Evolutionary conservation across 2,797 vertebrate species (phyloP).

Genomic region (Ctenochaetus hawaiiensis): DNA sequence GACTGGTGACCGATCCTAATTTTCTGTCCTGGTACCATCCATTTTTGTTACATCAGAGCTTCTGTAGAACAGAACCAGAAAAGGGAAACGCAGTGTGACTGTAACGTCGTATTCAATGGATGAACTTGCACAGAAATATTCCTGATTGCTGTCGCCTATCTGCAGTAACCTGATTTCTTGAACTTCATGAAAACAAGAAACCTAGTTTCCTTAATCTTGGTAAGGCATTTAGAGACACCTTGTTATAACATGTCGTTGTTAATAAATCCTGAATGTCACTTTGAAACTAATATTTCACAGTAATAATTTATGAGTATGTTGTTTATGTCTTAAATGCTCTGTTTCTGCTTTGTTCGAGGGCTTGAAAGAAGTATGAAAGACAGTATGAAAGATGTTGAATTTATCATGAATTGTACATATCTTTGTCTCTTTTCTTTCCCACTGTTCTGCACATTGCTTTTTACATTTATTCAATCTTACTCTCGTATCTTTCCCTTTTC

Average conservation of each 20-base stretch:
- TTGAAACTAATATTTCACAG: background rate
- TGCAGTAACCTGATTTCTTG: constrained; percentile 7
- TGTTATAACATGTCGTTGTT: background rate
- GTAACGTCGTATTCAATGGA: background rate
- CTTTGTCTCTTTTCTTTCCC: constrained; percentile 46
- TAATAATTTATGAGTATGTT: background rate
- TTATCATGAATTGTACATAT: constrained; percentile 64
- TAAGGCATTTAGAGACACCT: constrained; percentile 3
- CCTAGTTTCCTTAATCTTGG: constrained; percentile 5
- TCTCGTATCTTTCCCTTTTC: constrained; percentile 2
- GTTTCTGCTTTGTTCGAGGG: constrained; percentile 21
- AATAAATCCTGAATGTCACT: background rate
- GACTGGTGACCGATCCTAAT: too few relatives aligned
- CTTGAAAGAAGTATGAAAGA: constrained; percentile 59
- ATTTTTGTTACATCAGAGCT: background rate
- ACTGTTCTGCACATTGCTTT: constrained; percentile 10
- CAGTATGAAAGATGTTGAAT: constrained; percentile 53
- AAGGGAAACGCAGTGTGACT: background rate
- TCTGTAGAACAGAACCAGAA: background rate
- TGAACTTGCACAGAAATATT: background rate
- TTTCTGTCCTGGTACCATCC: background rate
- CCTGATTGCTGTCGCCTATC: background rate
- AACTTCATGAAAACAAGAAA: background rate
- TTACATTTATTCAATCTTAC: constrained; percentile 6
- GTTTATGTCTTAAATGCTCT: background rate